These are phyloP conservation scores for Caretta caretta DNA, from an alignment of 2,113 vertebrate species.

Conservation along the genomic window DNA sequence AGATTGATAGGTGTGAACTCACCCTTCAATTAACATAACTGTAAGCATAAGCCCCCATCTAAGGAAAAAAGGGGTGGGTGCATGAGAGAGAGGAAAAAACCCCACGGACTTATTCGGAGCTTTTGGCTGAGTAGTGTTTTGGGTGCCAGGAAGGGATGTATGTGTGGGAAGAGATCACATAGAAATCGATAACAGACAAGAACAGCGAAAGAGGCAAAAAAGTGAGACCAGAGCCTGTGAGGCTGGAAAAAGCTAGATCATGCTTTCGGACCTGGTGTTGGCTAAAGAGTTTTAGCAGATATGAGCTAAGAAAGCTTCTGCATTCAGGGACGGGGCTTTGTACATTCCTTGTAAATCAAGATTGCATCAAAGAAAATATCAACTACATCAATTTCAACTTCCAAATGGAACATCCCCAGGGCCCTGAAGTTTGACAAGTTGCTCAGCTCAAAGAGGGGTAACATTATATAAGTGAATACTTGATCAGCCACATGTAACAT, in stretches of 20 bases:
- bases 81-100: too few relatives aligned
- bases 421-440: background rate
- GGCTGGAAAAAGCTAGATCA: background rate
- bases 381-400: background rate
- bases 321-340: background rate
- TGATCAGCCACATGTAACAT: background rate
- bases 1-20: background rate
- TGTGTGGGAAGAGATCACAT: background rate
- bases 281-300: background rate
- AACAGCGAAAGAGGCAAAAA: background rate
- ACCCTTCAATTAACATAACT: background rate
- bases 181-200: background rate
- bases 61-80: too few relatives aligned
- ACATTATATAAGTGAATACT: slow-evolving; percentile 18
- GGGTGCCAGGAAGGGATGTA: background rate
- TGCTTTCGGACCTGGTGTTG: background rate
- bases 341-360: background rate
- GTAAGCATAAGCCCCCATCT: too few relatives aligned
- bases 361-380: background rate
- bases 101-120: too few relatives aligned
- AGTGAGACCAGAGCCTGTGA: background rate
- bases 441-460: background rate
- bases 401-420: background rate
- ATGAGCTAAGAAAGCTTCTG: background rate
- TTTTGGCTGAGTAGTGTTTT: background rate